Evolutionary conservation across 2,797 vertebrate species (phyloP).

Genomic region (Paguma larvata): DNA sequence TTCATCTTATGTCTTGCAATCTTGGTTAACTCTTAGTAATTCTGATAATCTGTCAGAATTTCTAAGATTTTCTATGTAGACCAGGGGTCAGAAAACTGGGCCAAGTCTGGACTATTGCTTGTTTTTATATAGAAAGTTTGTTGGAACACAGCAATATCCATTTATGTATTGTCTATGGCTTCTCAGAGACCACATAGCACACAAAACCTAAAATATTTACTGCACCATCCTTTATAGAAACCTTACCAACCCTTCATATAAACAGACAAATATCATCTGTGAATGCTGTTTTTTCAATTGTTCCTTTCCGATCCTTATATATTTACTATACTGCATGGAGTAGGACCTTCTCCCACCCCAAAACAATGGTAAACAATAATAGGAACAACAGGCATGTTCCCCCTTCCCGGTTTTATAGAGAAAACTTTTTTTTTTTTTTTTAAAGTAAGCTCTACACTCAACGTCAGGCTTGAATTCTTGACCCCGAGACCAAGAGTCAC

Average conservation of each 20-base stretch:
- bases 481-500: not conserved
- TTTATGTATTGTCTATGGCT: not conserved
- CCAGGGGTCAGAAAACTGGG: not conserved
- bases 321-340: not conserved
- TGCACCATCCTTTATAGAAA: not conserved
- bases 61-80: conserved; percentile 32
- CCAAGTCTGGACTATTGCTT: not conserved
- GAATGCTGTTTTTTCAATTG: not conserved
- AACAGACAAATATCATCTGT: not conserved
- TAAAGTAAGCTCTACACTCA: not conserved
- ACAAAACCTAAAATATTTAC: conserved; percentile 41
- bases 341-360: not conserved
- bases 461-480: not conserved
- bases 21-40: conserved; percentile 35
- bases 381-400: conserved; percentile 6
- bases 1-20: conserved; percentile 2
- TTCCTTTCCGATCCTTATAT: not conserved
- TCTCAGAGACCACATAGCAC: not conserved
- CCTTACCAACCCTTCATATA: not conserved
- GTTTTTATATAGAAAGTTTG: conserved; percentile 1
- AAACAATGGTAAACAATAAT: conserved; percentile 17
- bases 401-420: conserved; percentile 4
- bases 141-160: conserved; percentile 18
- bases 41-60: conserved; percentile 54
- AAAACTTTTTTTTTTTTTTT: not conserved